A percentile compares a stretch with the other conserved stretches of the same genome.
These are phyloP conservation scores for Magallana nippona DNA, from an alignment of 2,888 invertebrate species.

Conservation along the genomic window DNA sequence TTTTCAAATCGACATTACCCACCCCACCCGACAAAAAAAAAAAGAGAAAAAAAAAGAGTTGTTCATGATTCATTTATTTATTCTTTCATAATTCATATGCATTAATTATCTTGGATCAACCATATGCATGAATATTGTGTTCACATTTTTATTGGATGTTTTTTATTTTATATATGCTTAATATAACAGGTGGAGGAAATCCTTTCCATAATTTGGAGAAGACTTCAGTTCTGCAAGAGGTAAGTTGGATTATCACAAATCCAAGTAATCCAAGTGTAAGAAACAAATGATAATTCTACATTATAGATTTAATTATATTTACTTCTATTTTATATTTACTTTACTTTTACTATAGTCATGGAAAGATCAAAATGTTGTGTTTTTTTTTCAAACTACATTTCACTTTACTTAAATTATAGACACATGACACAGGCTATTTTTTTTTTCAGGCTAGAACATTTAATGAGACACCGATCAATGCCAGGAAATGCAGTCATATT, in stretches of 20 bases:
- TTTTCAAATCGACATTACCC: too few species aligned
- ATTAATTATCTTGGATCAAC: too few species aligned
- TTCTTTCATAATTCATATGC: too few species aligned
- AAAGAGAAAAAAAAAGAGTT: too few species aligned
- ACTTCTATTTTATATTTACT: too few species aligned
- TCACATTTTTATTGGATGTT: not conserved
- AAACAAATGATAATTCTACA: too few species aligned
- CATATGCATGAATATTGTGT: not conserved
- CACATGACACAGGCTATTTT: constrained; percentile 14
- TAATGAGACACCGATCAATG: constrained; percentile 98
- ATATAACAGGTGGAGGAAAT: constrained; percentile 86
- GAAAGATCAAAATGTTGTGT: too few species aligned
- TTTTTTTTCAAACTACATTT: too few species aligned
- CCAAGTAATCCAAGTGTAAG: not conserved
- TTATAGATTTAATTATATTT: too few species aligned
- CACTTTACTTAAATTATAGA: not conserved
- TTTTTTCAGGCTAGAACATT: constrained; percentile 89
- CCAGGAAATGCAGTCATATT: constrained; percentile 96
- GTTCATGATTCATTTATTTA: too few species aligned
- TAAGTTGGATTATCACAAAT: constrained; percentile 55
- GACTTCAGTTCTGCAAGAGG: constrained; percentile 96
- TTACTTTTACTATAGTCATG: too few species aligned
- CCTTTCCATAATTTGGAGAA: constrained; percentile 96
- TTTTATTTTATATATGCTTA: constrained; percentile 38
- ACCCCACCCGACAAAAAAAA: too few species aligned